phyloP scores from a whole-genome alignment of 2,888 invertebrate genomes.

The Heliconius aoede region DNA sequence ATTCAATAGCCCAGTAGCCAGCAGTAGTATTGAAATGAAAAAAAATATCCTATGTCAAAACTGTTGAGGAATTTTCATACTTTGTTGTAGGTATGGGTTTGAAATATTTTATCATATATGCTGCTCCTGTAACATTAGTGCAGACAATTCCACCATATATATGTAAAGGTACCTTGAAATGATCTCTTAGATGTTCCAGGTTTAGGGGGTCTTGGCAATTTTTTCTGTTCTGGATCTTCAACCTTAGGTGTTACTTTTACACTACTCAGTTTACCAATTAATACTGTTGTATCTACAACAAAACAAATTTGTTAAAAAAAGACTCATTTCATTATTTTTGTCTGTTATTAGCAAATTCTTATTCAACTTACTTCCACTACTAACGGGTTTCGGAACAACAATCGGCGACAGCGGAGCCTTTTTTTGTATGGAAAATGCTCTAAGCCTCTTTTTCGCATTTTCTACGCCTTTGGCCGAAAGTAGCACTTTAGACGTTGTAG shows the following conservation, averaged over 20 bases:
- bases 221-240: conserved; percentile 61
- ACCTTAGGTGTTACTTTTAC: conserved; percentile 66
- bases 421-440: conserved; percentile 80
- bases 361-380: conserved; percentile 61
- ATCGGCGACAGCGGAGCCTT: conserved; percentile 65
- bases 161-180: conserved; percentile 53
- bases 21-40: too few relatives aligned
- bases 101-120: too few relatives aligned
- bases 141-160: too few relatives aligned
- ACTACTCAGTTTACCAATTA: conserved; percentile 73
- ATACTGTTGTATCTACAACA: conserved; percentile 64
- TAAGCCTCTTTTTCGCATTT: conserved; percentile 75
- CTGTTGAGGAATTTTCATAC: too few relatives aligned
- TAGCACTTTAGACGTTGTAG: conserved; percentile 21
- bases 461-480: conserved; percentile 68
- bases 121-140: too few relatives aligned
- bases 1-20: too few relatives aligned
- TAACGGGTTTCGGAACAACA: conserved; percentile 58
- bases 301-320: not conserved
- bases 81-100: too few relatives aligned
- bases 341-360: not conserved
- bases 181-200: conserved; percentile 63
- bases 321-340: not conserved
- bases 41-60: too few relatives aligned
- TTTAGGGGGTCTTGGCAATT: conserved; percentile 72